Evolutionary conservation across 2,797 vertebrate genomes (phyloP), one percentile per base, ranked within the genome.

Genomic region (Saxicola maurus): DNA sequence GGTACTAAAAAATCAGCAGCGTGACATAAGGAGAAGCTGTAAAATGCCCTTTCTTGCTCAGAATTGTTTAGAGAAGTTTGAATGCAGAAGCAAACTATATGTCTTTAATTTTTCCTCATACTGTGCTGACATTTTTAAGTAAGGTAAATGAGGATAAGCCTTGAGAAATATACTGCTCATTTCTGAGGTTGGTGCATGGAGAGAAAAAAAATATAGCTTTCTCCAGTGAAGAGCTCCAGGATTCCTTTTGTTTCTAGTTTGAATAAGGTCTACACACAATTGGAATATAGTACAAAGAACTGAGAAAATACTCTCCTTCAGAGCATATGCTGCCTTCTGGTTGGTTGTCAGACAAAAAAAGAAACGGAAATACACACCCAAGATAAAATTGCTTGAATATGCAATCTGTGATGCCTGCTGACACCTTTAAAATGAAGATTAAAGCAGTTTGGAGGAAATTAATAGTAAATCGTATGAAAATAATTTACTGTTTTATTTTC

Each of bases 341-440:
- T 55, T 82, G 52, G 13, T 33, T 74, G n/a, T 85, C 49, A 87
- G 33, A 61, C 15, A n/a, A 42, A 74, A 74, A 76, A 59, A 7
- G 2, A 2, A 8, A 7, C 3, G 3, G 11, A 21, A 52, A 17
- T 55, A 30, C 1, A 6, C 59, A 40, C 3, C 5, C 12, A 52
- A 49, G 77, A 45, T 31, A 33, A 51, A 89, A 55, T 10, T 80
- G 12, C 5, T 2, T 5, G 2, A 67, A 28, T 66, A 23, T 18
- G 18, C 6, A 8, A 2, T 48, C 15, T 80, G 4, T 55, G 42
- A 31, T 65, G 11, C 14, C 10, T 79, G 16, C 15, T 72, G 19
- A 51, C 13, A 19, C 13, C 25, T 87, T 57, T 3, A 5, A 43
- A 87, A 35, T 9, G 16, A 18, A 91, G 12, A 40, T 55, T 33